These are phyloP conservation scores for Pongo abelii DNA, from an alignment of 2,113 vertebrate genomes.

Conservation along the genomic window DNA sequence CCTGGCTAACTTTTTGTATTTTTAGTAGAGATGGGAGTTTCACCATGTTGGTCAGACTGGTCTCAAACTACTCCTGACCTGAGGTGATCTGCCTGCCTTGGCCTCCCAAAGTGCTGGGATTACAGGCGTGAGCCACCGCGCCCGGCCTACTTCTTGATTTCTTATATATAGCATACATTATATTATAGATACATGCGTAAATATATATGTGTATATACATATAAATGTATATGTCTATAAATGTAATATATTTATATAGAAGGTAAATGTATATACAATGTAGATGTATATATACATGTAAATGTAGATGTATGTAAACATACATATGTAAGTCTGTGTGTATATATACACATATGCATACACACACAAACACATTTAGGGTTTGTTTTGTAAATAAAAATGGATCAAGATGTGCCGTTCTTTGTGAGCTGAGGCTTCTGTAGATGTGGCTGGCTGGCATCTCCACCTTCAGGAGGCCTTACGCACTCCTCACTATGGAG, in stretches of 20 bases:
- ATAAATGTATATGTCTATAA: background rate
- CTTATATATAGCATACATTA: background rate
- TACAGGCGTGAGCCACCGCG: no score
- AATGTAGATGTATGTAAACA: background rate
- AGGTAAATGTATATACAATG: background rate
- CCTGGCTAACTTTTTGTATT: no score
- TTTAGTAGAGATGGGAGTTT: no score
- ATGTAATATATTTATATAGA: background rate
- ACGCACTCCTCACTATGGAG: background rate
- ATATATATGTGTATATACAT: background rate
- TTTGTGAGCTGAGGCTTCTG: background rate
- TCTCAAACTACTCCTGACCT: no score
- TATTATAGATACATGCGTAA: background rate
- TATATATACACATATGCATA: background rate
- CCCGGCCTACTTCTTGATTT: background rate
- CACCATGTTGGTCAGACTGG: no score
- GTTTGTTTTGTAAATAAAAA: constrained; percentile 33
- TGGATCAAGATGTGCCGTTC: background rate
- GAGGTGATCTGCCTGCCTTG: no score
- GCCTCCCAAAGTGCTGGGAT: no score
- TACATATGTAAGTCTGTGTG: background rate
- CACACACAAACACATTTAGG: background rate
- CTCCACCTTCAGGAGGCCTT: background rate
- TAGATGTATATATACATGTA: background rate
- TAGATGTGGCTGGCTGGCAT: background rate